Base-by-base conservation (phyloP, 2,113 vertebrate genomes). In the Macroglossus sobrinus region DNA sequence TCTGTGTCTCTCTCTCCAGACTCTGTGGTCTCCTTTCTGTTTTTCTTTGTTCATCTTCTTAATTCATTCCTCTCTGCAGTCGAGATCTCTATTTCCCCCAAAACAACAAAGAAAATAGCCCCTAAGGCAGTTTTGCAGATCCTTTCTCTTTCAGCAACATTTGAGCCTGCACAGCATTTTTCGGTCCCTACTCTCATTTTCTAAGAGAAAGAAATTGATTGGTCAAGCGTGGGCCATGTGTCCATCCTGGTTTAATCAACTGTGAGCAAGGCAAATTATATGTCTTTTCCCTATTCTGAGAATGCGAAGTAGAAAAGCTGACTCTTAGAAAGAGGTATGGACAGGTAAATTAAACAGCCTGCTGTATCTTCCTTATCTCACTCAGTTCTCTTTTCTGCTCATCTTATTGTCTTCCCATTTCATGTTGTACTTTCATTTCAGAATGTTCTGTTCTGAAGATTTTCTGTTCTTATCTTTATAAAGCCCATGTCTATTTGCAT, bases 11-110 rank as follows among this genome's bases (percentile, higher is more conserved):
- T 93, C 74, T 80, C 28, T 76, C 76, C 85, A 95, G 72, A 92
- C 8, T 66, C 61, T 78, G 50, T 84, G 53, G 69, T 86, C 84
- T 92, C 64, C 55, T 84, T 47, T 94, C 71, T 86, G 72, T 11
- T 94, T 69, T 63, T 26, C 35, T 91, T 92, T 93, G 53, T 53
- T 76, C 76, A 50, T 94, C 86, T 75, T 94, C 59, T 86, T 93
- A 55, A 15, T 89, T 71, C n/a, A 10, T 28, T 33, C 19, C 35
- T 92, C 64, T 90, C 33, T 88, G 64, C 2, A 87, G 38, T 64
- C 5, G 26, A 66, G 38, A 87, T 80, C n/a, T 93, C 74, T 82
- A 7, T 68, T 93, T 88, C 40, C 64, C n/a, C 11, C 79, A 4
- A 22, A 28, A 88, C 16, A 55, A 28, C 19, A 84, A 71, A 69